Base-by-base conservation (phyloP, 2,888 invertebrate species). In the Aleiodes alternator region DNA sequence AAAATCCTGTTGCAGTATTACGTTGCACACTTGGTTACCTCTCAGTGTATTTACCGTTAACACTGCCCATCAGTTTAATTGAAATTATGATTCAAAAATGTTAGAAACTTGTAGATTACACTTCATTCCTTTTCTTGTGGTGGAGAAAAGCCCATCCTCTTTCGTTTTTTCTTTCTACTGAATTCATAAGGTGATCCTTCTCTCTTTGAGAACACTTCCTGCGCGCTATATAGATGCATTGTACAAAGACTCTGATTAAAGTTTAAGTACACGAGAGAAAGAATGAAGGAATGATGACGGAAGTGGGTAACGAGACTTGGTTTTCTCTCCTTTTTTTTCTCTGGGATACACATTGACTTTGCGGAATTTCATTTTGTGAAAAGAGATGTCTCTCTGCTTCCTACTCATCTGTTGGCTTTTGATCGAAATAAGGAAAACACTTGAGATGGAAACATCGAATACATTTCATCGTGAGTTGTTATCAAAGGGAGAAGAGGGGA, bases 331-430 rank as follows among this genome's bases (percentile, higher is more conserved):
- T 23, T 29, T 34, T 64, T 72, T 72, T 57, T 53, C 14, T 16
- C 56, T 73, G 31, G 68, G 66, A 57, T 68, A 68, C 68, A 68
- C 68, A 56, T 68, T 48, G 73, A 73, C 56, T 66, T 38, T 64
- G 56, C 50, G 73, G 68, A 68, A 73, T 73, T 73, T 73, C 68
- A 73, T 73, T 73, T 73, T 64, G 34, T 43, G 14, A 68, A 53
- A 16, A 53, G 53, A 56, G 66, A n/a, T 3, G 31, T 53, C 59
- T 48, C 12, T 5, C 8, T 31, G 23, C 55, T 43, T 64, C 38
- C 43, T 34, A 38, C 53, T 72, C 64, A 61, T 72, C 43, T 29
- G 50, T 14, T 29, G 8, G 53, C 38, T 57, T 71, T 51, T 31
- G 14, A 51, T 23, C 23, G 43, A 48, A 70, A 57, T 16, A 69